phyloP scores from a whole-genome alignment of 2,797 vertebrate species.

The Bradypodion pumilum region DNA sequence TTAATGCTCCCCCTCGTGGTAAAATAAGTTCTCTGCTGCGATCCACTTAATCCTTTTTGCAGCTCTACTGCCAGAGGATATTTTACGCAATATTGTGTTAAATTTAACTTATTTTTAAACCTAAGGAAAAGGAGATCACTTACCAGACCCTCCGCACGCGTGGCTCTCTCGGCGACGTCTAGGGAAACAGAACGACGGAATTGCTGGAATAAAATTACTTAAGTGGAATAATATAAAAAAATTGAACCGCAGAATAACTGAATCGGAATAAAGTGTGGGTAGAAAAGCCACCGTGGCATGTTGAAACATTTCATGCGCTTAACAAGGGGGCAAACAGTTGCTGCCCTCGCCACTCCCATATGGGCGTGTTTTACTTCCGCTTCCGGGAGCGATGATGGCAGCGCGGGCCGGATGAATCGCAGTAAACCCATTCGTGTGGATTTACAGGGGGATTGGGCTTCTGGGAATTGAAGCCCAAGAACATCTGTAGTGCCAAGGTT shows the following conservation, averaged over 20 bases:
- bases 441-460: no score
- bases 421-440: no score
- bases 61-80: neutral
- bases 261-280: neutral
- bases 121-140: neutral
- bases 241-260: no score
- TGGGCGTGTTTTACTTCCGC: no score
- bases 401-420: no score
- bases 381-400: no score
- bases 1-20: conserved; percentile 1
- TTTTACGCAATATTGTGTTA: neutral
- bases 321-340: neutral
- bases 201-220: neutral
- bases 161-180: neutral
- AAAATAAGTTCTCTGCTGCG: neutral
- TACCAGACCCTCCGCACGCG: neutral
- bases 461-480: no score
- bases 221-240: neutral
- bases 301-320: no score
- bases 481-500: no score
- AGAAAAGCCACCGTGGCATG: neutral
- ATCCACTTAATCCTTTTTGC: no score
- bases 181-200: neutral
- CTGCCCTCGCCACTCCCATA: no score
- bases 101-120: neutral